Evolutionary conservation across 2,888 invertebrate species (phyloP).

Genomic region (Drosophila bunnanda): DNA sequence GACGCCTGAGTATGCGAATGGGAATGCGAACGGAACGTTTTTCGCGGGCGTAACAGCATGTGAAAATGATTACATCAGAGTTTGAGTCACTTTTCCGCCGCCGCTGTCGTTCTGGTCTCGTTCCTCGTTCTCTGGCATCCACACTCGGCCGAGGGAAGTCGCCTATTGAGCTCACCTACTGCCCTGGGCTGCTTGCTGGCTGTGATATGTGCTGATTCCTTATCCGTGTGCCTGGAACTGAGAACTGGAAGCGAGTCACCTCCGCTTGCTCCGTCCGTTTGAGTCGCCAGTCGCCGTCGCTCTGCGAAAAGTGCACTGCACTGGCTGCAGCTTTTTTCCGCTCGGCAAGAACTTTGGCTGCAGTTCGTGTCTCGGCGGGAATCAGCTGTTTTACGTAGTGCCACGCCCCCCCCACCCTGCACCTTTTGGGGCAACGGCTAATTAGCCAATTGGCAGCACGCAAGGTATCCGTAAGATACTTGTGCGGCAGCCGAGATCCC

Average conservation of each 20-base stretch:
- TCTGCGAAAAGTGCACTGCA: conserved; percentile 64
- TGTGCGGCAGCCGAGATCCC: conserved; percentile 1
- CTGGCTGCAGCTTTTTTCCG: conserved; percentile 60
- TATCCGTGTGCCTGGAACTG: conserved; percentile 27
- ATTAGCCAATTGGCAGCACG: conserved; percentile 47
- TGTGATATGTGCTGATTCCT: conserved; percentile 27
- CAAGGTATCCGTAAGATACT: conserved; percentile 39
- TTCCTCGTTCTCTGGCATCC: conserved; percentile 32
- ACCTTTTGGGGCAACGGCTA: conserved; percentile 34
- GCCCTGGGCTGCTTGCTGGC: conserved; percentile 37
- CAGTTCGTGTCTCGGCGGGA: conserved; percentile 34
- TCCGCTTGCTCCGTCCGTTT: conserved; percentile 46
- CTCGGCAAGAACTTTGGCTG: conserved; percentile 57
- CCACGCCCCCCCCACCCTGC: conserved; percentile 8
- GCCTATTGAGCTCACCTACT: conserved; percentile 67
- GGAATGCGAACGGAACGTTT: conserved; percentile 42
- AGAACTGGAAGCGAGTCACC: conserved; percentile 39
- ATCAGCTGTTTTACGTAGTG: conserved; percentile 57
- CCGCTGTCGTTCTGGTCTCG: neutral
- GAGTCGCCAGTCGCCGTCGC: conserved; percentile 64
- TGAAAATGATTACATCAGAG: conserved; percentile 76
- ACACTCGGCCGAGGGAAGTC: conserved; percentile 40
- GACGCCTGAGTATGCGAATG: conserved; percentile 29
- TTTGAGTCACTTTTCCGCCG: conserved; percentile 64
- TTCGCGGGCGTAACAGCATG: conserved; percentile 60